Conservation (phyloP, 2,888 invertebrate genomes). For the Euspilapteryx auroguttella region DNA sequence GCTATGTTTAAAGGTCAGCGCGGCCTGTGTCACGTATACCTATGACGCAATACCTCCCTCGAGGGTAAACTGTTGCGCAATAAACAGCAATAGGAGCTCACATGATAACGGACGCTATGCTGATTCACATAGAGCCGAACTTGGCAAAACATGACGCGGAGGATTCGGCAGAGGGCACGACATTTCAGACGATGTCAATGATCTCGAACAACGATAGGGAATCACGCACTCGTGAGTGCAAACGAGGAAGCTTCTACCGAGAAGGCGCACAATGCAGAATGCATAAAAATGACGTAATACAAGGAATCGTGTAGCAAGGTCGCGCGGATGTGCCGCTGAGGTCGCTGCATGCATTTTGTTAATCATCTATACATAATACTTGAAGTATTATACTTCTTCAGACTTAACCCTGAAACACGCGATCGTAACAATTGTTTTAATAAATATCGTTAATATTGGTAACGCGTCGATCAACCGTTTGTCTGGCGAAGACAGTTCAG, state of each 20-base stretch:
- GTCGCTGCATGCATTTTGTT: constrained; percentile 2
- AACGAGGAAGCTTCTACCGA: neutral
- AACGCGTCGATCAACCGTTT: no score
- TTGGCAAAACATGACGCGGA: neutral
- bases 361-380: constrained; percentile 2
- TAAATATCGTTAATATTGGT: no score
- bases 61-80: constrained; percentile 42
- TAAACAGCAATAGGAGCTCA: constrained; percentile 19
- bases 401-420: neutral
- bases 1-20: constrained; percentile 31
- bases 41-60: constrained; percentile 34
- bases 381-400: no score
- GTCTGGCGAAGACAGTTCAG: no score
- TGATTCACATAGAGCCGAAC: neutral
- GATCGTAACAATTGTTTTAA: no score
- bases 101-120: neutral
- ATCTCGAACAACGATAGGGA: neutral
- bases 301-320: neutral
- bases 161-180: no score
- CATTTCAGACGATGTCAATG: neutral
- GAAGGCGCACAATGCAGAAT: neutral
- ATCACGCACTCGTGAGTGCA: neutral
- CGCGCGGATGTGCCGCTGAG: neutral
- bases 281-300: neutral
- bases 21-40: constrained; percentile 17